Evolutionary conservation across 2,113 vertebrate species (phyloP), one percentile per base, ranked within the genome.

Genomic region (Bothrops jararaca): DNA sequence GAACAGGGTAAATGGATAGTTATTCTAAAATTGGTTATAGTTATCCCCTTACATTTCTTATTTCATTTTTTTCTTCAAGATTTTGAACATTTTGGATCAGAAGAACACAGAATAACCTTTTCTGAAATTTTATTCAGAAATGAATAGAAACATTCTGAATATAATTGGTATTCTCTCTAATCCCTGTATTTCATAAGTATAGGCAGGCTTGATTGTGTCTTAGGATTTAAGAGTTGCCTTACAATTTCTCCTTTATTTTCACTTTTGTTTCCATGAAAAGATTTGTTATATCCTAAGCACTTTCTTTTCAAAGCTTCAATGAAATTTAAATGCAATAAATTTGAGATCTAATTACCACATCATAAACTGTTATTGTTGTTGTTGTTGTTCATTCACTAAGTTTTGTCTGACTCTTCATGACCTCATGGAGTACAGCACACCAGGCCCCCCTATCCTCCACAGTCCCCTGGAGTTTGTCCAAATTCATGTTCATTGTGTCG

Each of bases 111-210:
- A n/a, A 9, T 69, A 15, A 1, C 22, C 1, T 85, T 52, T 74
- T 39, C 34, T 87, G 11, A 26, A 18, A 24, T n/a, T 64, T 91
- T 42, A 64, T 26, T 6, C 1, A 45, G 7, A 94, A 13, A 2
- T 54, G 3, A 52, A 34, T 18, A 80, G 0, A 0, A 80, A 0
- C 92, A 86, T 45, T 24, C 42, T 1, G 86, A 85, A 86, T 87
- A 18, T 24, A 69, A 39, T 5, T 50, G 39, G 11, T 88, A 60
- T 91, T 13, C 42, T 54, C 26, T 26, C 23, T 26, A 53, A 7
- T 69, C 1, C 2, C 39, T 85, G 5, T 74, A 9, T 53, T 74
- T 52, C 18, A 74, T 52, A 52, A 50, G 8, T 50, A 50, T 29
- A 29, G 56, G 1, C 15, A 69, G 29, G 29, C 50, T 52, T 50